These are phyloP conservation scores for Amorpha juglandis DNA, from an alignment of 2,888 invertebrate species.

Conservation along the genomic window DNA sequence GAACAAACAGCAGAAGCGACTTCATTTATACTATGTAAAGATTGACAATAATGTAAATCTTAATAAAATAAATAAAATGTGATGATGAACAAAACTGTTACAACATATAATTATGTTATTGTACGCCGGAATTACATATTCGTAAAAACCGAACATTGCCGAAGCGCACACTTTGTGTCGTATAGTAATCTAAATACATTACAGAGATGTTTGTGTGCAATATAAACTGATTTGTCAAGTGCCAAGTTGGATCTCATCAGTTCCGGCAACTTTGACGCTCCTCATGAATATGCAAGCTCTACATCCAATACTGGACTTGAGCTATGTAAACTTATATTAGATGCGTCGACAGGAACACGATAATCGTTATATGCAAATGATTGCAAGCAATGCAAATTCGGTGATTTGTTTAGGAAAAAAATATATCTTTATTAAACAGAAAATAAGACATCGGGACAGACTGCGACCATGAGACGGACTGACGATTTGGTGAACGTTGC, in stretches of 20 bases:
- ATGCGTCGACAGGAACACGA: slow-evolving; percentile 39
- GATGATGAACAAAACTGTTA: too few species aligned
- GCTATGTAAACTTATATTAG: slow-evolving; percentile 54
- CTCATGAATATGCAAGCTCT: slow-evolving; percentile 57
- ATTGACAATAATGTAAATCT: too few species aligned
- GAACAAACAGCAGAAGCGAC: too few species aligned
- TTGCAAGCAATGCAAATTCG: slow-evolving; percentile 20
- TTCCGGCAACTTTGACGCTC: slow-evolving; percentile 35
- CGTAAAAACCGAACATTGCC: too few species aligned
- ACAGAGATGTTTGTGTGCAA: slow-evolving; percentile 9
- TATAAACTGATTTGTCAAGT: slow-evolving; percentile 28
- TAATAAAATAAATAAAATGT: too few species aligned
- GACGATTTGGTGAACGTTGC: too few species aligned
- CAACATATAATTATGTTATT: too few species aligned
- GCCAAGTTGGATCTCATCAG: slow-evolving; percentile 32
- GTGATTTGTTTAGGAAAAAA: background rate
- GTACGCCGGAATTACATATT: too few species aligned
- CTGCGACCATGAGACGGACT: too few species aligned
- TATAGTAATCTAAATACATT: background rate
- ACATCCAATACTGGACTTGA: slow-evolving; percentile 46
- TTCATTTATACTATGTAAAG: too few species aligned
- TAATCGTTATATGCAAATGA: slow-evolving; percentile 28
- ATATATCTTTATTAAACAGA: background rate
- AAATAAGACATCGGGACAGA: too few species aligned
- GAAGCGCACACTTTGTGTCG: too few species aligned